A percentile compares a stretch with the other conserved stretches of the same genome.
Evolutionary conservation across 2,888 invertebrate genomes (phyloP).

Genomic region (Thumatha senex): DNA sequence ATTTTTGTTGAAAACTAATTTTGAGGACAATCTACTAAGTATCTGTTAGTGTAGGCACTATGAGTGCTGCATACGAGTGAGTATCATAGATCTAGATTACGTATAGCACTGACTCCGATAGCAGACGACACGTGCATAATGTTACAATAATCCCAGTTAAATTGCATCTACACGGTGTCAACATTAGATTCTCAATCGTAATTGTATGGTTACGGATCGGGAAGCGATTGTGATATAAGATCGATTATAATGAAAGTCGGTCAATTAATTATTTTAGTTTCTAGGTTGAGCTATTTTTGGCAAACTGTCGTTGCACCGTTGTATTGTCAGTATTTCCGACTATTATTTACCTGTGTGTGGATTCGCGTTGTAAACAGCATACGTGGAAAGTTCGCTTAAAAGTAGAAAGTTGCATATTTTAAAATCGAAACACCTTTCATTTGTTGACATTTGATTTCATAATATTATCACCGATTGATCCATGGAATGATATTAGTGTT

Average conservation of each 20-base stretch:
- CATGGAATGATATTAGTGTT: conserved; percentile 11
- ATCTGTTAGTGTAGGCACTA: conserved; percentile 44
- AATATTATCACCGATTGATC: conserved; percentile 43
- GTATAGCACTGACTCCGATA: conserved; percentile 39
- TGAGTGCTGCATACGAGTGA: conserved; percentile 60
- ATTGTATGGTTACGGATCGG: conserved; percentile 43
- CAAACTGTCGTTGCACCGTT: conserved; percentile 46
- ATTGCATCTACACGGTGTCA: conserved; percentile 49
- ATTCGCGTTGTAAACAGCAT: conserved; percentile 26
- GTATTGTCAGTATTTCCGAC: conserved; percentile 44
- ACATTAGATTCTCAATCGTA: conserved; percentile 40
- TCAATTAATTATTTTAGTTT: conserved; percentile 61
- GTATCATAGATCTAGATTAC: conserved; percentile 52
- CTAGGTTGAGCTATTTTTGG: conserved; percentile 70
- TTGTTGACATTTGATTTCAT: conserved; percentile 63
- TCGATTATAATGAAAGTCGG: conserved; percentile 41
- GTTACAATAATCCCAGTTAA: conserved; percentile 51
- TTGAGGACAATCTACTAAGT: conserved; percentile 38
- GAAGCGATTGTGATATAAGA: conserved; percentile 30
- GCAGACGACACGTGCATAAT: conserved; percentile 62
- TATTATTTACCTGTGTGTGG: conserved; percentile 32
- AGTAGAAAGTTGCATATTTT: conserved; percentile 51
- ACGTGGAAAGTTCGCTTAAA: conserved; percentile 36
- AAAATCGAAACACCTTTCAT: conserved; percentile 49
- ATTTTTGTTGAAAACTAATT: conserved; percentile 46